Evolutionary conservation across 1,140 invertebrate genomes (phyloP).

Genomic region (Solenopsis fugax): DNA sequence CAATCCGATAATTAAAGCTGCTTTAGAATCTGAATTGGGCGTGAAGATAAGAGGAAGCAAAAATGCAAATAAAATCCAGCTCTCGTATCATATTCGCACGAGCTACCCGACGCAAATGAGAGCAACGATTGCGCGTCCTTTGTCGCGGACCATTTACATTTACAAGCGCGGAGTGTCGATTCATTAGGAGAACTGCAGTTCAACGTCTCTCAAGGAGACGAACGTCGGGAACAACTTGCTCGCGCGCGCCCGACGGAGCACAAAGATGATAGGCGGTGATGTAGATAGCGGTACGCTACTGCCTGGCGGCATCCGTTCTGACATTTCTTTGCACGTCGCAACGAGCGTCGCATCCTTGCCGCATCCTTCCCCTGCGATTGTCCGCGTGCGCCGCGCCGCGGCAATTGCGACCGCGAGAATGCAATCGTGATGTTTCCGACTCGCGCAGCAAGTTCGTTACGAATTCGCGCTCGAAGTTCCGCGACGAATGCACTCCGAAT

Average conservation of each 20-base stretch:
- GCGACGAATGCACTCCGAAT: not conserved
- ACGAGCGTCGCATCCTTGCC: not conserved
- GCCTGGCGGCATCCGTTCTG: not conserved
- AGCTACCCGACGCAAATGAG: not conserved
- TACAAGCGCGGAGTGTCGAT: constrained; percentile 6
- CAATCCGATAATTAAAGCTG: constrained; percentile 13
- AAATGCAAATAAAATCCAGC: constrained; percentile 30
- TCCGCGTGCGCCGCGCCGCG: not conserved
- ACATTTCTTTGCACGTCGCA: constrained; percentile 22
- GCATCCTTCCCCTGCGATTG: not conserved
- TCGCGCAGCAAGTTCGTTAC: constrained; percentile 27
- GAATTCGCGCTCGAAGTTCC: constrained; percentile 32
- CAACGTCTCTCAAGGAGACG: constrained; percentile 26
- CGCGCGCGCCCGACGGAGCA: not conserved
- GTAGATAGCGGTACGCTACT: constrained; percentile 8
- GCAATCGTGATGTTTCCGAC: constrained; percentile 5
- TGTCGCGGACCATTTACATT: not conserved
- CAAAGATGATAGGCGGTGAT: constrained; percentile 37
- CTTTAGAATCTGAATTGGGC: not conserved
- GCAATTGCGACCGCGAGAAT: constrained; percentile 18
- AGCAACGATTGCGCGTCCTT: constrained; percentile 5
- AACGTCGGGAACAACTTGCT: not conserved
- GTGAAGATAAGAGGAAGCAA: not conserved
- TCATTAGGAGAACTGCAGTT: constrained; percentile 8
- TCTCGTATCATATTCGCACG: not conserved